A percentile compares a stretch with the other conserved stretches of the same genome.
phyloP scores from a whole-genome alignment of 1,140 invertebrate species.

The Druon quercuslanigerum region DNA sequence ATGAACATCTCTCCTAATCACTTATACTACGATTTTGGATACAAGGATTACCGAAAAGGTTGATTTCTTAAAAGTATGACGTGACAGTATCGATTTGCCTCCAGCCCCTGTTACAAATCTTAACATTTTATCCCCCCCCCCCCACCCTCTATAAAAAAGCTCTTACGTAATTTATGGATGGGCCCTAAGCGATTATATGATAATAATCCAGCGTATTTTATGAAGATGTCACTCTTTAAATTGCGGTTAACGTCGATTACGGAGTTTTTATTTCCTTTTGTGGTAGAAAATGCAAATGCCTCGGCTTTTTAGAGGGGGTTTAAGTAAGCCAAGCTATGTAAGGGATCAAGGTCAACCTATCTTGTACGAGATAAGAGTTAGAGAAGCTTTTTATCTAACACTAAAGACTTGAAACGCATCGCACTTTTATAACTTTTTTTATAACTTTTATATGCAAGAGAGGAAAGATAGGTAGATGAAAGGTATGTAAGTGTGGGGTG shows the following conservation, averaged over 20 bases:
- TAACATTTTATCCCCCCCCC: too few species aligned
- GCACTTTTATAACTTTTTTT: conserved; percentile 9
- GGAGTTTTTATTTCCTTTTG: background rate
- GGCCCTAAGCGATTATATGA: too few species aligned
- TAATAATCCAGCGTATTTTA: background rate
- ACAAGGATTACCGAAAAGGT: too few species aligned
- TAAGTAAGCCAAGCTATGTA: conserved; percentile 3
- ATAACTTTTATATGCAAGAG: conserved; percentile 4
- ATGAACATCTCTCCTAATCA: too few species aligned
- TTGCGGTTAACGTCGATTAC: background rate
- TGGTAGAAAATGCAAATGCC: background rate
- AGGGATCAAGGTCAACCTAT: conserved; percentile 24
- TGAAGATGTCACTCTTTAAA: background rate
- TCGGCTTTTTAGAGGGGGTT: background rate
- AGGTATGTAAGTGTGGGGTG: background rate
- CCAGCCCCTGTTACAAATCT: too few species aligned
- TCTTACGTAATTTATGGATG: too few species aligned
- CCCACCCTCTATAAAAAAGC: too few species aligned
- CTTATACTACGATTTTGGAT: too few species aligned
- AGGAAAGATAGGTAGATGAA: conserved; percentile 14
- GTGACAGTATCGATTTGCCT: too few species aligned
- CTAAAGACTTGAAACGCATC: background rate
- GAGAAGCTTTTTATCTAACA: background rate
- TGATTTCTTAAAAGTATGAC: too few species aligned
- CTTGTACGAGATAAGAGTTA: background rate